Conservation (phyloP, 2,888 invertebrate genomes). For the Thysanoteuthis rhombus region DNA sequence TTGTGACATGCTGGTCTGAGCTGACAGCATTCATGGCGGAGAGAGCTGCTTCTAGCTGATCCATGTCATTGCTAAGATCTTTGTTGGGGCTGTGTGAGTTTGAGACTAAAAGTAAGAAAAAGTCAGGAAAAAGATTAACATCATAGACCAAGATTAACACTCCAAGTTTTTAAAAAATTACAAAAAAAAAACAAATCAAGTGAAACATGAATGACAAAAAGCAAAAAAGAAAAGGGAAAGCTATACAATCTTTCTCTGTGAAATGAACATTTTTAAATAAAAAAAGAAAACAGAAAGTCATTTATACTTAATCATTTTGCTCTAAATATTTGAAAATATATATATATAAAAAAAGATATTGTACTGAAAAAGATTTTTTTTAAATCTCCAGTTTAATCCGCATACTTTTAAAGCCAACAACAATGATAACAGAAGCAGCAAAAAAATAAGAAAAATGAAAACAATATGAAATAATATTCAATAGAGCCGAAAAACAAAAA, state of each 20-base stretch:
- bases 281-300: neutral
- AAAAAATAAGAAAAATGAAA: neutral
- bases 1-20: neutral
- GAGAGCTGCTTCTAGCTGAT: neutral
- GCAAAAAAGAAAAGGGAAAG: neutral
- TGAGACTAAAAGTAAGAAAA: neutral
- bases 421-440: neutral
- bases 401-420: neutral
- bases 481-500: no score
- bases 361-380: neutral
- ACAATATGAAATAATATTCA: neutral
- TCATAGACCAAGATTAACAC: no score
- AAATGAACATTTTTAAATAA: neutral
- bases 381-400: neutral
- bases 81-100: neutral
- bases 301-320: neutral
- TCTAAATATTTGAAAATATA: neutral
- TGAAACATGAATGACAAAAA: neutral
- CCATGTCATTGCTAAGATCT: neutral
- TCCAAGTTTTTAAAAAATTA: neutral
- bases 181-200: slow-evolving; percentile 26
- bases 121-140: no score
- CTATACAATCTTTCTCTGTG: neutral
- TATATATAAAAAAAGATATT: neutral
- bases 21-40: neutral